Percentiles rank a stretch among this genome's conserved stretches.
Conservation (phyloP, 2,113 vertebrate species). For the Cynoglossus semilaevis region DNA sequence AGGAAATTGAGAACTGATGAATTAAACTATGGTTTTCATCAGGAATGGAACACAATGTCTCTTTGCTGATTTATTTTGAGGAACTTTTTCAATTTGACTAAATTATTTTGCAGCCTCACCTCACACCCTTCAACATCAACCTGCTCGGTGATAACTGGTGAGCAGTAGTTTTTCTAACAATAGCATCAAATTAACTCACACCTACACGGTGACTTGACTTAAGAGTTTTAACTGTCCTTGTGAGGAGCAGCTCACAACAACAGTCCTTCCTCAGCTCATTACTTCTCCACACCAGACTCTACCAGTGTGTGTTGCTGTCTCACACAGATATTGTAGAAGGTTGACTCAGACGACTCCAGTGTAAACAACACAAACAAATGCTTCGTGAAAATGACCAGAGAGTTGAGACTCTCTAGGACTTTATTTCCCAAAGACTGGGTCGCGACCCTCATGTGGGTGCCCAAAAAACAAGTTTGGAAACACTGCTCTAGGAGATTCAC, state of each 20-base stretch:
- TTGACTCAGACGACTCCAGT: slow-evolving; percentile 28
- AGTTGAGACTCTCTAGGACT: background rate
- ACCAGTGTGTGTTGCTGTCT: slow-evolving; percentile 31
- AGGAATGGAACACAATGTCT: no score
- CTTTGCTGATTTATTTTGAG: no score
- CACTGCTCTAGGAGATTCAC: no score
- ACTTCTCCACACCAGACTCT: slow-evolving; percentile 39
- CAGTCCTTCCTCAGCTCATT: slow-evolving; percentile 31
- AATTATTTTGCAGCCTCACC: slow-evolving; percentile 7
- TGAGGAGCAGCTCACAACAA: slow-evolving; percentile 7
- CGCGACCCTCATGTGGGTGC: no score
- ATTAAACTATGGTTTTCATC: no score
- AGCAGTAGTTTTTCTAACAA: slow-evolving; percentile 14
- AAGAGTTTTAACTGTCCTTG: slow-evolving; percentile 18
- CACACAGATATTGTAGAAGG: slow-evolving; percentile 42
- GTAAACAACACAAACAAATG: slow-evolving; percentile 27
- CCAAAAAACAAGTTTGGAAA: no score
- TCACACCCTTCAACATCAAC: slow-evolving; percentile 5
- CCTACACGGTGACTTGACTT: slow-evolving; percentile 19
- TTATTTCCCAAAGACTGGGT: background rate
- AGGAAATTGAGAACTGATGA: no score
- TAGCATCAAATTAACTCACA: slow-evolving; percentile 24
- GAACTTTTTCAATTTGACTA: no score
- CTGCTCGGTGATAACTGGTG: slow-evolving; percentile 17
- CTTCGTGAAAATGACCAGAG: slow-evolving; percentile 21